Conservation (phyloP, 2,797 vertebrate species). For the Huso huso region DNA sequence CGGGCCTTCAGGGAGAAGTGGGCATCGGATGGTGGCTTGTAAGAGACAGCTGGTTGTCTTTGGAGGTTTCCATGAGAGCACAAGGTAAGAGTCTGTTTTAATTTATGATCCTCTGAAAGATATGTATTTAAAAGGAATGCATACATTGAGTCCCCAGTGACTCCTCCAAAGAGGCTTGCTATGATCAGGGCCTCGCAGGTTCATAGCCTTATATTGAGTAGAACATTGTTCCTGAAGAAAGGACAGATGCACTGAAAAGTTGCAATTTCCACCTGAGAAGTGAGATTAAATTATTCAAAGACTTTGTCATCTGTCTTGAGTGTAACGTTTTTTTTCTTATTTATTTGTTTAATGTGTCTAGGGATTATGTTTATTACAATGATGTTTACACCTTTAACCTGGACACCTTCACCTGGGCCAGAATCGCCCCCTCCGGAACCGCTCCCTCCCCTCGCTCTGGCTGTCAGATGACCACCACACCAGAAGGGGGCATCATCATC, state of each 20-base stretch:
- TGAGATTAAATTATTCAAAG: no score
- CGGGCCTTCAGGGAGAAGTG: slow-evolving; percentile 83
- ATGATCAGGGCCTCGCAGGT: no score
- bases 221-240: no score
- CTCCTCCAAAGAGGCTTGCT: no score
- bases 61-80: slow-evolving; percentile 90
- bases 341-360: slow-evolving; percentile 29
- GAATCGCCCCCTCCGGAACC: slow-evolving; percentile 60
- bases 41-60: slow-evolving; percentile 85
- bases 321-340: not conserved
- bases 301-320: no score
- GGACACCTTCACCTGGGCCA: slow-evolving; percentile 82
- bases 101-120: no score
- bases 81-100: slow-evolving; percentile 53
- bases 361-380: slow-evolving; percentile 91
- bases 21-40: slow-evolving; percentile 84
- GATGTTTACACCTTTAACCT: slow-evolving; percentile 81
- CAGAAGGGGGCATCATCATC: slow-evolving; percentile 69
- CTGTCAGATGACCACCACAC: slow-evolving; percentile 72
- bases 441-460: slow-evolving; percentile 77
- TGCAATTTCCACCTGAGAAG: no score
- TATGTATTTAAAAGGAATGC: no score
- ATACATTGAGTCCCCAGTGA: no score
- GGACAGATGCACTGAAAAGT: no score
- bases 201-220: no score